Percentiles rank a stretch among this genome's conserved stretches.
phyloP scores from a whole-genome alignment of 2,797 vertebrate species.

The Gymnothorax javanicus region DNA sequence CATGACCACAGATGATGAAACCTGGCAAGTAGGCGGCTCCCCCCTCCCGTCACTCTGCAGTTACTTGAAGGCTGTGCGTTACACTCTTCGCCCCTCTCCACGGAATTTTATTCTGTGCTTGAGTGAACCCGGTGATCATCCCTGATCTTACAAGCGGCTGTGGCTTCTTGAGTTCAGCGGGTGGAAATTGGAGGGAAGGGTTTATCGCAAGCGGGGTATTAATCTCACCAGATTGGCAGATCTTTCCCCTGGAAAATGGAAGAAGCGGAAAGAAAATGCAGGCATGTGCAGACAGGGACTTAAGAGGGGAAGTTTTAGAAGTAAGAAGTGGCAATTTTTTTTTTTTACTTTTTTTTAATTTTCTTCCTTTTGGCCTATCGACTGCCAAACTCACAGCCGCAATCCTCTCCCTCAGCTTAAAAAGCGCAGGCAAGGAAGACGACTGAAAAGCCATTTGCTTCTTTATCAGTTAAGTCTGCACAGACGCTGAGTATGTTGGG shows the following conservation, averaged over 20 bases:
- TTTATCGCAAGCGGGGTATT: conserved; percentile 81
- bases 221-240: conserved; percentile 83
- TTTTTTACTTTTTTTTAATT: background rate
- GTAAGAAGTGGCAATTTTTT: background rate
- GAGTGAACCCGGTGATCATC: conserved; percentile 86
- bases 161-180: conserved; percentile 77
- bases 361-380: background rate
- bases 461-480: background rate
- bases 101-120: conserved; percentile 85
- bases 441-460: background rate
- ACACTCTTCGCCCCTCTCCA: conserved; percentile 36
- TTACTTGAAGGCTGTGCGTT: conserved; percentile 4
- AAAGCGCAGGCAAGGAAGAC: background rate
- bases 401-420: background rate
- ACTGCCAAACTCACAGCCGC: background rate
- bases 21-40: background rate
- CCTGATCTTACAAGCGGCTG: conserved; percentile 78
- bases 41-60: conserved; percentile 15
- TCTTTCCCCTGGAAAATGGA: conserved; percentile 74
- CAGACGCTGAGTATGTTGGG: background rate
- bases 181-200: conserved; percentile 79
- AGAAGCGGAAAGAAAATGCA: conserved; percentile 63
- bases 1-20: background rate
- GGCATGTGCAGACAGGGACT: background rate
- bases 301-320: background rate